A percentile compares a stretch with the other conserved stretches of the same genome.
phyloP scores from a whole-genome alignment of 2,888 invertebrate species.

The Morpho deidamia region DNA sequence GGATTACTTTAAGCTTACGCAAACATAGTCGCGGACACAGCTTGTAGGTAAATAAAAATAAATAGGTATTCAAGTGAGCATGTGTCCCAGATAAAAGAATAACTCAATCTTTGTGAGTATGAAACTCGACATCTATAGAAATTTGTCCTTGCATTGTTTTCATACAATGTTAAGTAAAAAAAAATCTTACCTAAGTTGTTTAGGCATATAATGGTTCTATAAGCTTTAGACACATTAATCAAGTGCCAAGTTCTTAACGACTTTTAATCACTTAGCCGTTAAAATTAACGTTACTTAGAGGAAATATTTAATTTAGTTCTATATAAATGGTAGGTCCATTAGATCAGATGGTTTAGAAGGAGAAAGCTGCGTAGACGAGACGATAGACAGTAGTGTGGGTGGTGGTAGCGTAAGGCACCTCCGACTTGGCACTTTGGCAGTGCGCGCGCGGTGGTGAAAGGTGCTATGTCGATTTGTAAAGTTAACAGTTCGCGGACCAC shows the following conservation, averaged over 20 bases:
- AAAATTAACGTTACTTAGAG: background rate
- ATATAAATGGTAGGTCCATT: background rate
- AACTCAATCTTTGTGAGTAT: background rate
- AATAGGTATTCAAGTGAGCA: background rate
- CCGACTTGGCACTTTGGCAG: slow-evolving; percentile 39
- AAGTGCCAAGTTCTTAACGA: no score
- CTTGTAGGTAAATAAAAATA: background rate
- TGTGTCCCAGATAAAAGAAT: background rate
- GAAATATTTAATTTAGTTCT: background rate
- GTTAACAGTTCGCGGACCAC: slow-evolving; percentile 45
- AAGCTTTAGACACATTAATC: no score
- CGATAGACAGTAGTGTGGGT: slow-evolving; percentile 45
- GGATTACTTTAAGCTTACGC: no score
- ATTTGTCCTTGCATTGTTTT: slow-evolving; percentile 1
- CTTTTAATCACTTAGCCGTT: no score
- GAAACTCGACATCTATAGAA: background rate
- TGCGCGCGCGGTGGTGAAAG: slow-evolving; percentile 73
- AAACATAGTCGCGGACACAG: no score
- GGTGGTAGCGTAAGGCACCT: slow-evolving; percentile 30
- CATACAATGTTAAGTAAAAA: background rate
- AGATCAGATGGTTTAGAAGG: slow-evolving; percentile 41
- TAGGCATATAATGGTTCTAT: no score
- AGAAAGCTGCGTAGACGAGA: slow-evolving; percentile 64
- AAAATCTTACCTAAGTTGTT: background rate
- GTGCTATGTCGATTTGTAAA: slow-evolving; percentile 53